Base-by-base conservation (phyloP, 2,888 invertebrate species). In the Xanthia icteritia region DNA sequence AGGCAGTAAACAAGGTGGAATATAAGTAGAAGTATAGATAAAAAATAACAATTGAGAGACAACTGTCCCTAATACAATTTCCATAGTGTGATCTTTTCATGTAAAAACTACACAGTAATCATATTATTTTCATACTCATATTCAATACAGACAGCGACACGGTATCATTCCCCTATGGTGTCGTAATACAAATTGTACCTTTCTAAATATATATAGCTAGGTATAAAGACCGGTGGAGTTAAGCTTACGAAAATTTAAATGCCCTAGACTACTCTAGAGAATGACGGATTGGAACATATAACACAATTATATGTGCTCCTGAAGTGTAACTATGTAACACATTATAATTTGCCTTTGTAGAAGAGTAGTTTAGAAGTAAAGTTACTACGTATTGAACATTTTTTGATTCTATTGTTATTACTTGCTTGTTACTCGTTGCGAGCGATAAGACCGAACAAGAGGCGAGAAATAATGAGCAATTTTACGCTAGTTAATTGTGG, bases 181-280 rank as follows among this genome's bases (percentile, higher is more conserved):
- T 77, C 77, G 45, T 71, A 70, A 77, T 17, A 77, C 42, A 76
- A 67, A 83, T 83, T 70, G 66, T 65, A 56, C 17, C 20, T 56
- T 42, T 27, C 15, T 67, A 56, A 60, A 58, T 27, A 56, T 27
- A 58, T 17, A 42, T 39, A 39, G 8, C 11, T 56, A 60, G 31
- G 31, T 31, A 60, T 60, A 17, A 31, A 31, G 13, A 31, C n/a
- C 39, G 31, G 48, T 45, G 2, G 0, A 60, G 17, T 13, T 51
- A 27, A 39, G 31, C 42, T 13, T 27, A 45, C 39, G 23, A 67
- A 67, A 23, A 39, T 63, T 63, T 4, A 39, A 66, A 66, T 27
- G 11, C 69, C 23, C 23, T 31, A 23, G 58, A 54, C 17, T 51
- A 36, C 42, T 23, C 27, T 45, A n/a, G 20, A 48, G 48, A 8